Base-by-base conservation (phyloP, 2,113 vertebrate genomes). In the Acanthochromis polyacanthus region DNA sequence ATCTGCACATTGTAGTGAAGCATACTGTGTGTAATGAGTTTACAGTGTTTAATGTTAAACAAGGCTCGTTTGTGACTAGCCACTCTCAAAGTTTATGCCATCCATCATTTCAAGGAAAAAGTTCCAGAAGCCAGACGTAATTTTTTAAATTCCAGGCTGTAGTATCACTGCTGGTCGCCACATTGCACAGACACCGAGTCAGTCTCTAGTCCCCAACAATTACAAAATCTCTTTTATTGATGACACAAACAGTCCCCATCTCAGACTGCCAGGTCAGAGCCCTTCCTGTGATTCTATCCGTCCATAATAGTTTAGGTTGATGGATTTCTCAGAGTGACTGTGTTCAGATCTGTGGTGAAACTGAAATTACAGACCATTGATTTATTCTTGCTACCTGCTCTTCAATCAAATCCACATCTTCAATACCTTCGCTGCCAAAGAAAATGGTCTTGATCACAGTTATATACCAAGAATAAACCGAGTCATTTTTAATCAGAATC, bases 131-230 rank as follows among this genome's bases (percentile, higher is more conserved):
- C n/a, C 4, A 40, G 63, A 28, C 1, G 2, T n/a, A 20, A 3
- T 51, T n/a, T 32, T 51, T 1, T 58, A 36, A 15, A 8, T 40
- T 10, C 2, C 0, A 2, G 17, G 11, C 55, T 59, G 53, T 51
- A 25, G 22, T 16, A 15, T 28, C 20, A 40, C 38, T 69, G 4
- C 6, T 60, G 36, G n/a, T 48, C 11, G 12, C 36, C 10, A 40
- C 14, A 23, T 28, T 53, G 22, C 22, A 15, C 5, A 30, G 55
- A 75, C 55, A 67, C 25, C 30, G 14, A 64, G 17, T 62, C 61
- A 57, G 46, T 65, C 67, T 73, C 68, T 4, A 32, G 56, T 36
- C 71, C 38, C 60, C 17, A 79, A 69, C 67, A 74, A 71, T 76
- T 64, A 66, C 30, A 67, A 80, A 59, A 28, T 58, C 22, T 19